phyloP scores from a whole-genome alignment of 1,140 invertebrate genomes.

The Dendroctonus valens region DNA sequence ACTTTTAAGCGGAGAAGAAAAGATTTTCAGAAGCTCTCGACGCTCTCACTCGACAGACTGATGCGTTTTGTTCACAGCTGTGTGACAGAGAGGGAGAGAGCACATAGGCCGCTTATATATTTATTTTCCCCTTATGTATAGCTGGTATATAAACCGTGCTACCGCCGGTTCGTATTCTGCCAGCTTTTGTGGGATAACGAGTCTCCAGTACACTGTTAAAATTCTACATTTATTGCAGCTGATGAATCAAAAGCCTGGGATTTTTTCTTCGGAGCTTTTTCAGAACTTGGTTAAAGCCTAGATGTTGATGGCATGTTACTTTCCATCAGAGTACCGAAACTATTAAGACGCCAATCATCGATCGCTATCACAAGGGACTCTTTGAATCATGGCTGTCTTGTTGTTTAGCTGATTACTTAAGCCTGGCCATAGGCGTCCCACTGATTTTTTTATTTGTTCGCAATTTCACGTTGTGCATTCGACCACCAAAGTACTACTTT shows the following conservation, averaged over 20 bases:
- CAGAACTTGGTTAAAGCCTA: slow-evolving; percentile 1
- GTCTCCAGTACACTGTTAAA: slow-evolving; percentile 44
- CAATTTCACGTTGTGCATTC: too few relatives aligned
- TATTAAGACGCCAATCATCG: too few relatives aligned
- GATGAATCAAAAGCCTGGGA: slow-evolving; percentile 28
- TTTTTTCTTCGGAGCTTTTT: slow-evolving; percentile 12
- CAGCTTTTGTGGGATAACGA: slow-evolving; percentile 45
- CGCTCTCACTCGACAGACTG: slow-evolving; percentile 47
- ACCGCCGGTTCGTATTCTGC: slow-evolving; percentile 41
- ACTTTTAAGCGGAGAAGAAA: slow-evolving; percentile 35
- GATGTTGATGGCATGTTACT: too few relatives aligned
- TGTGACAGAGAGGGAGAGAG: slow-evolving; percentile 40
- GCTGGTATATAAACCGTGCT: slow-evolving; percentile 44
- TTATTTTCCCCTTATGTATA: slow-evolving; percentile 46
- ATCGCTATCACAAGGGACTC: too few relatives aligned
- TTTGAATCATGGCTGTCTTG: too few relatives aligned
- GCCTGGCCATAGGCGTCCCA: too few relatives aligned
- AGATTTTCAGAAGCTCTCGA: slow-evolving; percentile 40
- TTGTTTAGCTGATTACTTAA: too few relatives aligned
- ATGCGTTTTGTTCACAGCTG: slow-evolving; percentile 47
- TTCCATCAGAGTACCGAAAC: too few relatives aligned
- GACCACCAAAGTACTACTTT: too few relatives aligned
- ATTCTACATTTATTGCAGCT: slow-evolving; percentile 40
- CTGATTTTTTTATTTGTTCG: too few relatives aligned
- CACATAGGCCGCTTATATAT: slow-evolving; percentile 45